These are phyloP conservation scores for Dicyrtoma fusca DNA, from an alignment of 2,888 invertebrate genomes.

Conservation along the genomic window DNA sequence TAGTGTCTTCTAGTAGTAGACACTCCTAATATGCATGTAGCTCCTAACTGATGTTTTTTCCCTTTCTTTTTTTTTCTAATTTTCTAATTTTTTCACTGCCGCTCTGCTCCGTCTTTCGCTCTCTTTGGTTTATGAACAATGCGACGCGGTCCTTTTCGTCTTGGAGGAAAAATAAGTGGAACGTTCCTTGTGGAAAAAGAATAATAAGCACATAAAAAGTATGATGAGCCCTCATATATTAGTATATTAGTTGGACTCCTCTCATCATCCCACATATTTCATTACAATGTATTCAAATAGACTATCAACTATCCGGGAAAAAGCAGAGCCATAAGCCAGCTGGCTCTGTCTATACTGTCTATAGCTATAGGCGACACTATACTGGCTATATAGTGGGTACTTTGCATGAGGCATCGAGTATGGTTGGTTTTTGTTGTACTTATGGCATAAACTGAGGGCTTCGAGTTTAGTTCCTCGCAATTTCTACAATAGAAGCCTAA, in stretches of 20 bases:
- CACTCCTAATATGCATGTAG: no score
- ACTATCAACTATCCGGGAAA: neutral
- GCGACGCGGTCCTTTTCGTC: neutral
- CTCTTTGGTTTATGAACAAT: constrained; percentile 9
- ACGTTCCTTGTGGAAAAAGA: constrained; percentile 31
- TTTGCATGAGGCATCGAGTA: neutral
- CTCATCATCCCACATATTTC: constrained; percentile 9
- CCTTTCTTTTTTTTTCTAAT: constrained; percentile 10
- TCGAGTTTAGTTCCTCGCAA: neutral
- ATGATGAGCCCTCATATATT: constrained; percentile 26
- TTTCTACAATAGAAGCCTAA: constrained; percentile 7
- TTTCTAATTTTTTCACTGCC: constrained; percentile 2
- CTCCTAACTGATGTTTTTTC: neutral
- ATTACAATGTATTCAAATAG: neutral
- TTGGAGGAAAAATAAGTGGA: constrained; percentile 32
- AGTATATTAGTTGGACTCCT: constrained; percentile 7
- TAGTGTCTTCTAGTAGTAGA: no score
- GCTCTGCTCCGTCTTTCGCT: constrained; percentile 6
- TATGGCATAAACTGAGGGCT: neutral
- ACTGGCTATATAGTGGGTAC: neutral
- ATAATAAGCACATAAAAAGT: constrained; percentile 36
- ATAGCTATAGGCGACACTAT: constrained; percentile 1
- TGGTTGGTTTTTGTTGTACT: neutral
- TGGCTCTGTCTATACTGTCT: neutral
- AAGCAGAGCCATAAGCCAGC: no score